These are phyloP conservation scores for Limnephilus marmoratus DNA, from an alignment of 2,888 invertebrate species.

Conservation along the genomic window DNA sequence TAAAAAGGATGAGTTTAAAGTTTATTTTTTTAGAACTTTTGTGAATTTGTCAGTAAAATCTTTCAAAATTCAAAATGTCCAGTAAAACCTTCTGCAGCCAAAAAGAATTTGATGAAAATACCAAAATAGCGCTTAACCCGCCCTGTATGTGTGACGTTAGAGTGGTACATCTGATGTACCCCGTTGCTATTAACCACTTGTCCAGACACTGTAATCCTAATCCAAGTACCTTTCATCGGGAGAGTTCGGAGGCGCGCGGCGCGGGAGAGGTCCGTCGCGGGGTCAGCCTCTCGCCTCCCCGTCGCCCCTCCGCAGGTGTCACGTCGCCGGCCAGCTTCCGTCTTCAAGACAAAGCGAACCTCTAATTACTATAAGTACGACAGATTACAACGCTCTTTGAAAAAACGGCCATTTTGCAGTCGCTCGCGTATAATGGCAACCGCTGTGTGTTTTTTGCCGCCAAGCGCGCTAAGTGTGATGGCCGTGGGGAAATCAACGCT, in stretches of 20 bases:
- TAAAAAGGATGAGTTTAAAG: not conserved
- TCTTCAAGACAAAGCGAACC: slow-evolving; percentile 54
- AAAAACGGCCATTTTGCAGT: not conserved
- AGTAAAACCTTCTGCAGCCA: not conserved
- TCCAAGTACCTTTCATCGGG: slow-evolving; percentile 62
- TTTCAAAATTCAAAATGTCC: too few relatives aligned
- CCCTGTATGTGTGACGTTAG: not conserved
- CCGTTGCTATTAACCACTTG: slow-evolving; percentile 32
- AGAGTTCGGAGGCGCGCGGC: not conserved
- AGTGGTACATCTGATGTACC: not conserved
- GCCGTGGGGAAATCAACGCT: slow-evolving; percentile 21
- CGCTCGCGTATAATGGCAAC: slow-evolving; percentile 2
- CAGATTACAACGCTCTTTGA: not conserved
- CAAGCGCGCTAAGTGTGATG: slow-evolving; percentile 7
- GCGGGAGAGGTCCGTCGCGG: not conserved
- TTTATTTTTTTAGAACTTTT: not conserved
- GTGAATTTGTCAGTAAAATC: too few relatives aligned
- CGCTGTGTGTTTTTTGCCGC: not conserved
- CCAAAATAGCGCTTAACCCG: not conserved
- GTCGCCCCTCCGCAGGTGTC: slow-evolving; percentile 10
- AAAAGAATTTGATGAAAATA: slow-evolving; percentile 29
- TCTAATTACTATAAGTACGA: slow-evolving; percentile 34
- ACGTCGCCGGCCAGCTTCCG: slow-evolving; percentile 14
- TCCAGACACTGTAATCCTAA: slow-evolving; percentile 63
- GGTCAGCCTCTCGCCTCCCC: not conserved